Conservation (phyloP, 2,888 invertebrate species). For the Aphelenchoides bicaudatus region DNA sequence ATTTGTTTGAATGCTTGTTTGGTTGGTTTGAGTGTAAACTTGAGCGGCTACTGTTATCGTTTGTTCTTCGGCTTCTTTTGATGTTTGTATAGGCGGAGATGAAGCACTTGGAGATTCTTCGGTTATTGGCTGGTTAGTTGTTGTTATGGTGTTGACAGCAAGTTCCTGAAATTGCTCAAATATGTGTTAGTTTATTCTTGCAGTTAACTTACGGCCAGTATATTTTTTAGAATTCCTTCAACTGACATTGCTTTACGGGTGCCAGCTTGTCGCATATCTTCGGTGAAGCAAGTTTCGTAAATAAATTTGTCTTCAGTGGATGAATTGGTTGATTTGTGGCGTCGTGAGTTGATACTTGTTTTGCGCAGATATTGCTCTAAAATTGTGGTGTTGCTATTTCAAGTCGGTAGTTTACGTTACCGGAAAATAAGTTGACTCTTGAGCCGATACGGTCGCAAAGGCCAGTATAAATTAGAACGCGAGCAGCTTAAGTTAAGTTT, state of each 20-base stretch:
- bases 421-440: conserved; percentile 67
- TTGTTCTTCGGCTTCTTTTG: not conserved
- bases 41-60: not conserved
- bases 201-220: conserved; percentile 32
- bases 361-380: not conserved
- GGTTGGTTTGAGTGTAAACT: too few relatives aligned
- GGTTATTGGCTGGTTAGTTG: conserved; percentile 50
- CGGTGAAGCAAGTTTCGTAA: conserved; percentile 52
- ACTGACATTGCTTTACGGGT: conserved; percentile 51
- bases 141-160: conserved; percentile 26
- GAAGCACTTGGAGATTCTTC: conserved; percentile 46
- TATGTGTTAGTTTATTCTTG: not conserved
- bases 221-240: conserved; percentile 37
- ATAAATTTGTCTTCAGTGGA: conserved; percentile 57
- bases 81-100: conserved; percentile 22
- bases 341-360: not conserved
- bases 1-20: conserved; percentile 6
- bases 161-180: conserved; percentile 28
- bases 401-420: not conserved
- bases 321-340: conserved; percentile 24
- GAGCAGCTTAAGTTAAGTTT: too few relatives aligned
- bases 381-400: conserved; percentile 7
- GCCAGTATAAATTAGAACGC: conserved; percentile 69
- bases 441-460: conserved; percentile 68
- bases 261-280: conserved; percentile 49